Conservation (phyloP, 2,797 vertebrate species). For the Clarias laeviceps region DNA sequence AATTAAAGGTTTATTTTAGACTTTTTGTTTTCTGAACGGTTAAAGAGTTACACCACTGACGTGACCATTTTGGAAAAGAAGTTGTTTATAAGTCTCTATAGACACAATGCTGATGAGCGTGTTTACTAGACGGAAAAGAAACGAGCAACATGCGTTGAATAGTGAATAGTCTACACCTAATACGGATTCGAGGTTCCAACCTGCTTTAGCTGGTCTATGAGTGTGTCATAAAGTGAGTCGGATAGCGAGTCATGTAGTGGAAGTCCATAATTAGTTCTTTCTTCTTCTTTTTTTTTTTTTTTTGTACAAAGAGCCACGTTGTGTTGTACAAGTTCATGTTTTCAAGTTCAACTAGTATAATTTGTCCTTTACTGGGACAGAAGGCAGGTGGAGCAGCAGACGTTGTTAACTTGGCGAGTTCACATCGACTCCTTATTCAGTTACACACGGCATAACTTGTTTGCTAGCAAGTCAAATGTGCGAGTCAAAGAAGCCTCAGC, state of each 20-base stretch:
- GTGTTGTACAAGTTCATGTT: neutral
- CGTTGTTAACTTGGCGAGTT: no score
- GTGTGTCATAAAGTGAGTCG: neutral
- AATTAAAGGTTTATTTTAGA: constrained; percentile 2
- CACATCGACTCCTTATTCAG: no score
- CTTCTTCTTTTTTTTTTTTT: no score
- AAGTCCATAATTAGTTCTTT: neutral
- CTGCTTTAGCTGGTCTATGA: neutral
- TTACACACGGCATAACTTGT: no score
- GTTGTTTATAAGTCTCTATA: neutral
- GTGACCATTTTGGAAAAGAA: neutral
- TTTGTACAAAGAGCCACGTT: neutral
- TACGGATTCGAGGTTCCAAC: neutral
- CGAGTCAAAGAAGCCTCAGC: neutral
- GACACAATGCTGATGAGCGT: neutral
- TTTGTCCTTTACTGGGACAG: no score
- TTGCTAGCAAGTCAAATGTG: neutral
- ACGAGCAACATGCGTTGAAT: neutral
- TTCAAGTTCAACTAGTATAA: neutral
- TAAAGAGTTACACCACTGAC: neutral
- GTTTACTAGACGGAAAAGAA: neutral
- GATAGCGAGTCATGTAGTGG: neutral
- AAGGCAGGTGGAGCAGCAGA: no score
- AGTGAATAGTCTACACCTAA: neutral
- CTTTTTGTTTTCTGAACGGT: neutral